Percentiles rank a stretch among this genome's conserved stretches.
Evolutionary conservation across 2,888 invertebrate species (phyloP).

Genomic region (Camponotus fellah): DNA sequence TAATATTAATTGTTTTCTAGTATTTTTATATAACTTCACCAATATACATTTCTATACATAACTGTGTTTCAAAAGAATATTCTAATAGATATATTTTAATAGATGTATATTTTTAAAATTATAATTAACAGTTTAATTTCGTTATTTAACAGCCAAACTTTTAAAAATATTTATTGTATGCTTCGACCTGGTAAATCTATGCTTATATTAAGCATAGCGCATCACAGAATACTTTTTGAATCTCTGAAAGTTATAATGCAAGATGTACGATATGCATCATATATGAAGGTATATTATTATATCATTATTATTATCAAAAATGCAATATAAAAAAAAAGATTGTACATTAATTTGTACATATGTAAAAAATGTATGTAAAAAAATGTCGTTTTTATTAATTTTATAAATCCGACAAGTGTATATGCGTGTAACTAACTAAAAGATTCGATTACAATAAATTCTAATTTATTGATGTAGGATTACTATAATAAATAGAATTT

Average conservation of each 20-base stretch:
- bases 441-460: too few relatives aligned
- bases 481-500: too few relatives aligned
- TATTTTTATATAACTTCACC: background rate
- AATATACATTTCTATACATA: too few relatives aligned
- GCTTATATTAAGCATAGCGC: background rate
- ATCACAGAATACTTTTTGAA: background rate
- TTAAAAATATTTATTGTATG: background rate
- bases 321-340: background rate
- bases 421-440: too few relatives aligned
- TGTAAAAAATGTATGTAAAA: too few relatives aligned
- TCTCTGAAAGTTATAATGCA: background rate
- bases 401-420: background rate
- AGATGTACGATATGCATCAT: background rate
- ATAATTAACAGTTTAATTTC: background rate
- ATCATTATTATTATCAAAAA: background rate
- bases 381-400: background rate
- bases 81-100: background rate
- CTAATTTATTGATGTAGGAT: too few relatives aligned
- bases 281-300: background rate
- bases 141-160: background rate
- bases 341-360: background rate
- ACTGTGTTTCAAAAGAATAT: background rate
- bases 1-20: too few relatives aligned
- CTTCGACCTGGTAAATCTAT: conserved; percentile 7
- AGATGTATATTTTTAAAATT: background rate